These are phyloP conservation scores for pig (Sus scrofa) DNA, from an alignment of 2,113 vertebrate species.

Conservation along the genomic window T2T-Sscrofa CM000820.6:43300001-43300500, in stretches of 20 bases:
- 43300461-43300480: neutral
- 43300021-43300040: conserved; percentile 23
- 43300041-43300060: conserved; percentile 35
- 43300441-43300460: neutral
- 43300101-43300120: conserved; percentile 5
- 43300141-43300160: conserved; percentile 31
- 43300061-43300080: conserved; percentile 38
- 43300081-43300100: conserved; percentile 42
- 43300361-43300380: conserved; percentile 29
- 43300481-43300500: neutral
- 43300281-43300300: neutral
- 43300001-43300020: conserved; percentile 63
- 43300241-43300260: neutral
- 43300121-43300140: conserved; percentile 43
- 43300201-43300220: neutral
- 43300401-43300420: neutral
- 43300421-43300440: neutral
- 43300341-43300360: conserved; percentile 21
- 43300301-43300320: conserved; percentile 5
- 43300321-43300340: neutral
- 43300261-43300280: neutral
- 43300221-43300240: neutral
- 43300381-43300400: neutral
- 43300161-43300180: conserved; percentile 12
- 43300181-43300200: neutral